Base-by-base conservation (phyloP, 1,140 invertebrate species). In the Psix sp. region DNA sequence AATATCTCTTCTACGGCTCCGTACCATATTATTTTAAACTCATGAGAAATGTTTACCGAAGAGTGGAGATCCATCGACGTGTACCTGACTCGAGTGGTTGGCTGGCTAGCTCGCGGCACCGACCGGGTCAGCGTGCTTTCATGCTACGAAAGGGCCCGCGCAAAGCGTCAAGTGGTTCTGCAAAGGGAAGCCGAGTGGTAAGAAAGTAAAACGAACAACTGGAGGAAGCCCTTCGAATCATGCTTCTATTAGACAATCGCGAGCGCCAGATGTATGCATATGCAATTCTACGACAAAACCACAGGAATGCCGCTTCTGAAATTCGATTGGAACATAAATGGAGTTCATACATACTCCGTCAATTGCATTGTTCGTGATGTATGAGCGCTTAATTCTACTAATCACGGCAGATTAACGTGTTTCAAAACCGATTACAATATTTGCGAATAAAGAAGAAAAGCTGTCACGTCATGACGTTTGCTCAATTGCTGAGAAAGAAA, bases 21-120 rank as follows among this genome's bases (percentile, higher is more conserved):
- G 45, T 71, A 74, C 66, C 71, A 74, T 74, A 77, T 77, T 77
- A 77, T 77, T 77, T 73, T 60, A 77, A 66, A 17, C 65, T 67
- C 70, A 77, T 77, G 75, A 77, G 75, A 74, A 74, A 74, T 74
- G 70, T 73, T 77, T 77, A 77, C 70, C 65, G 56, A 77, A 74
- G 63, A 73, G 46, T 3, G 63, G 18, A 60, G 63, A 72, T 68
- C 52, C 60, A 74, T 74, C 66, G 66, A 54, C 60, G 40, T 62
- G 9, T 71, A 62, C 38, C 65, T 62, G 59, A 51, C 14, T 46
- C 49, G 54, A 43, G 38, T 33, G 42, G 31, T 35, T 13, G 35
- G 31, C 49, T 26, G 52, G 45, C 62, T 42, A 17, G 42, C 65
- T 59, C 31, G 54, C 66, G 40, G 40, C 31, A 52, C 6, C 18